These are phyloP conservation scores for Toxotes jaculatrix DNA, from an alignment of 2,113 vertebrate genomes.

Conservation along the genomic window DNA sequence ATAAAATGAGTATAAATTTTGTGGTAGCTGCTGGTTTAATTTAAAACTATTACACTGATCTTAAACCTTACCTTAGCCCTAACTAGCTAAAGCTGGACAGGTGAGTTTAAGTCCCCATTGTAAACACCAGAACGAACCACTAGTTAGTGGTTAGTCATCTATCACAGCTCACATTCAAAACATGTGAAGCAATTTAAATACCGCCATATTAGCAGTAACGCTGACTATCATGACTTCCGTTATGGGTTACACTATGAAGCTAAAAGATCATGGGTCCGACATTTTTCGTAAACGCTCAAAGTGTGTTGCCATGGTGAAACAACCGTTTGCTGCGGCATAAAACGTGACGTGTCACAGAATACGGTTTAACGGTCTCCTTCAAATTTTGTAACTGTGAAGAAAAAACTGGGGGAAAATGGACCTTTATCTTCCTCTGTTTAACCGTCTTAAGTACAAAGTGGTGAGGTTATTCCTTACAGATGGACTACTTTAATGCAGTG, in stretches of 20 bases:
- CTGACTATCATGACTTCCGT: too few relatives aligned
- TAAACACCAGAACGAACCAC: background rate
- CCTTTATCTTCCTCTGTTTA: background rate
- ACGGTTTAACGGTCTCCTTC: background rate
- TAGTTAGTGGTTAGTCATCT: background rate
- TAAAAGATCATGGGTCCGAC: background rate
- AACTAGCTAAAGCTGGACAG: too few relatives aligned
- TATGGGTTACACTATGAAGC: background rate
- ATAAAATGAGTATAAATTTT: too few relatives aligned
- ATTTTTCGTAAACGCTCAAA: slow-evolving; percentile 13
- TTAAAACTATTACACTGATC: too few relatives aligned
- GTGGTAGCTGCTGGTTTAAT: too few relatives aligned
- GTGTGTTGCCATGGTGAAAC: slow-evolving; percentile 14
- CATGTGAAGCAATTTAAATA: background rate
- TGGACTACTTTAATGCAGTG: slow-evolving; percentile 55
- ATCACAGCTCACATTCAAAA: background rate
- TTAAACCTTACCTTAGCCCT: too few relatives aligned
- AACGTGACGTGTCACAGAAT: background rate
- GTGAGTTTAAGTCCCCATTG: background rate
- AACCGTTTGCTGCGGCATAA: slow-evolving; percentile 10
- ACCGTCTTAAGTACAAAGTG: background rate
- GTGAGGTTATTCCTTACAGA: slow-evolving; percentile 14
- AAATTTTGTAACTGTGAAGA: background rate
- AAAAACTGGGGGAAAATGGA: background rate
- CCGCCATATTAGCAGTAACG: background rate